Base-by-base conservation (phyloP, 1,140 invertebrate species). In the Delia radicum region DNA sequence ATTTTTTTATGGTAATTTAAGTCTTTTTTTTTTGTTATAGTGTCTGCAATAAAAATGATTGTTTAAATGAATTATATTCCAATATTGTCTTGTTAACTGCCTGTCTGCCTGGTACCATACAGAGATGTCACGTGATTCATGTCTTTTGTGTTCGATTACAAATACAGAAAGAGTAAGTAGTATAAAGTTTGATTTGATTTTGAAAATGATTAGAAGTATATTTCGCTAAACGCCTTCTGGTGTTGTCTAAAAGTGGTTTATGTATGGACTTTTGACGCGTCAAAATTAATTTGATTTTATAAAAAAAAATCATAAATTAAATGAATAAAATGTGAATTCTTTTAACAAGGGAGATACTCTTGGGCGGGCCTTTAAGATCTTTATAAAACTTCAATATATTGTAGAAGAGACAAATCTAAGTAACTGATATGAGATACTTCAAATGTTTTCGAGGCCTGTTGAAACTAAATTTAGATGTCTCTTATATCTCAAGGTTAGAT, bases 211-310 rank as follows among this genome's bases (percentile, higher is more conserved):
- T 69, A 69, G n/a, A 24, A 18, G n/a, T 21, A 55, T 55, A 3
- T 24, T 0, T 21, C n/a, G 2, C 5, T 55, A 33, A 37, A 69
- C 65, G 65, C 65, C 65, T 28, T 29, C 24, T 63, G 65, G 65
- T 69, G 65, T 69, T 69, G 29, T 69, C 65, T 24, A 33, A 21
- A 69, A 69, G 65, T 69, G 65, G n/a, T 69, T 65, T 65, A 65
- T 65, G 12, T 37, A 13, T 37, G 8, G 26, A 15, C 8, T n/a
- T 37, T 69, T 69, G 65, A 31, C 29, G 65, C 65, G 29, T 69
- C 18, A 21, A 33, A 69, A 69, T 69, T 33, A 69, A 69, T 69
- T 69, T 33, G n/a, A 33, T 69, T 69, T 69, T 8, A 37, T 21
- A n/a, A n/a, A n/a, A n/a, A n/a, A n/a, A n/a, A n/a, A n/a, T 55